Evolutionary conservation across 2,113 vertebrate species (phyloP).

Genomic region (Melanostigma gelatinosum): DNA sequence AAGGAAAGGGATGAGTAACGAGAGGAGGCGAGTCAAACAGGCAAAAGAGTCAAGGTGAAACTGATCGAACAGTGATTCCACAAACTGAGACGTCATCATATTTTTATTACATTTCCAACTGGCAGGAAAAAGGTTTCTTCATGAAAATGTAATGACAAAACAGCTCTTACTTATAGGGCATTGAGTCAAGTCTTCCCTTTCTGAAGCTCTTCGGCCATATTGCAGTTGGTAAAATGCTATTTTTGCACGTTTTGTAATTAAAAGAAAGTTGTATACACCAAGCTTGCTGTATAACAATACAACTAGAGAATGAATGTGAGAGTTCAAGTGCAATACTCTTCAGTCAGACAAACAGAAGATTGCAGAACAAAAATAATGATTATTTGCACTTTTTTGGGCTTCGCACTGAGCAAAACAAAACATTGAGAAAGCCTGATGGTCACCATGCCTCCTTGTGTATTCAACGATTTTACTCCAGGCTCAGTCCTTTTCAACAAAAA

Average conservation of each 20-base stretch:
- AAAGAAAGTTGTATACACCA: conserved; percentile 2
- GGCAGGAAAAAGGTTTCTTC: background rate
- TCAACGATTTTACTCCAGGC: background rate
- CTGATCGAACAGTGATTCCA: background rate
- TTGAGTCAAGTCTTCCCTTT: conserved; percentile 3
- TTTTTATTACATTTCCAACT: conserved; percentile 31
- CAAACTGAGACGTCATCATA: conserved; percentile 20
- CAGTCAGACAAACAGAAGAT: conserved; percentile 7
- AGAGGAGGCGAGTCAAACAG: conserved; percentile 7
- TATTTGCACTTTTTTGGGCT: background rate
- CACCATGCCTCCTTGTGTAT: background rate
- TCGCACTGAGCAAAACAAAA: background rate
- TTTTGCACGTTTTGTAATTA: conserved; percentile 39
- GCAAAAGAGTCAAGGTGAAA: conserved; percentile 15
- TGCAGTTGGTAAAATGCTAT: conserved; percentile 29
- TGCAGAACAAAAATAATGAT: background rate
- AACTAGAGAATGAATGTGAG: conserved; percentile 30
- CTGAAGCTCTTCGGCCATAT: conserved; percentile 23
- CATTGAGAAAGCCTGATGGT: background rate
- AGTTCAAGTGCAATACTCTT: conserved; percentile 24
- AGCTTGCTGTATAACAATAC: conserved; percentile 15
- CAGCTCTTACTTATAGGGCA: conserved; percentile 7
- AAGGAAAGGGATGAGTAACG: background rate
- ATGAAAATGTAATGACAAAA: conserved; percentile 28
- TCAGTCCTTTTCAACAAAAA: conserved; percentile 7